phyloP scores from a whole-genome alignment of 2,113 vertebrate species.

The Oriolus oriolus region DNA sequence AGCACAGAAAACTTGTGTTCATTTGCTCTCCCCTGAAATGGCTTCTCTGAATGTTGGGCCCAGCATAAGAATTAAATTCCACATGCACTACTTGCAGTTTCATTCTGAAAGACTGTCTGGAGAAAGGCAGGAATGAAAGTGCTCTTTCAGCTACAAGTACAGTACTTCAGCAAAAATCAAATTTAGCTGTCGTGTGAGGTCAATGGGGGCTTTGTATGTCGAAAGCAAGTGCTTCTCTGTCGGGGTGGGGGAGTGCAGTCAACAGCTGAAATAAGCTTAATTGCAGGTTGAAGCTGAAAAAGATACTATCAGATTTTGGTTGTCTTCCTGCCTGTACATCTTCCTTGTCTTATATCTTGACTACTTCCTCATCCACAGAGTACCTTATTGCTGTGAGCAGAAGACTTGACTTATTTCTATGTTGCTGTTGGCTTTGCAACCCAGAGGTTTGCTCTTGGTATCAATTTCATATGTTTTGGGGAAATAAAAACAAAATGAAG shows the following conservation, averaged over 20 bases:
- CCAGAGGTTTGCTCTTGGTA: not conserved
- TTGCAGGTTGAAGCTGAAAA: slow-evolving; percentile 2
- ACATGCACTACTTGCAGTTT: not conserved
- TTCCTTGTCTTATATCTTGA: not conserved
- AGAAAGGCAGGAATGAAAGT: slow-evolving; percentile 41
- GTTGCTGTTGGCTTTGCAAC: not conserved
- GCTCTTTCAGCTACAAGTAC: slow-evolving; percentile 32
- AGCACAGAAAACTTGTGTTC: not conserved
- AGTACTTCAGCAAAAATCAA: slow-evolving; percentile 43
- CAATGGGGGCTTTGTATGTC: slow-evolving; percentile 25
- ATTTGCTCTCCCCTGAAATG: not conserved
- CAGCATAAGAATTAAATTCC: not conserved
- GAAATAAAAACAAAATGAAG: not conserved
- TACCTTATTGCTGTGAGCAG: not conserved
- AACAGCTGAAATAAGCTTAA: slow-evolving; percentile 35
- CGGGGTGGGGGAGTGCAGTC: not conserved
- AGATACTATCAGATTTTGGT: not conserved
- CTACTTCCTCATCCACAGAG: not conserved
- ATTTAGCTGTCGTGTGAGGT: not conserved
- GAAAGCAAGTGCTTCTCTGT: not conserved
- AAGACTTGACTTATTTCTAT: not conserved
- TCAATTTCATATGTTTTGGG: not conserved
- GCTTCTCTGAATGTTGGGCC: not conserved
- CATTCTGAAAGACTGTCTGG: not conserved
- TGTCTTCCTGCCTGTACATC: not conserved